A percentile compares a stretch with the other conserved stretches of the same genome.
Conservation (phyloP, 2,797 vertebrate species). For the Parauchenoglanis ngamensis region DNA sequence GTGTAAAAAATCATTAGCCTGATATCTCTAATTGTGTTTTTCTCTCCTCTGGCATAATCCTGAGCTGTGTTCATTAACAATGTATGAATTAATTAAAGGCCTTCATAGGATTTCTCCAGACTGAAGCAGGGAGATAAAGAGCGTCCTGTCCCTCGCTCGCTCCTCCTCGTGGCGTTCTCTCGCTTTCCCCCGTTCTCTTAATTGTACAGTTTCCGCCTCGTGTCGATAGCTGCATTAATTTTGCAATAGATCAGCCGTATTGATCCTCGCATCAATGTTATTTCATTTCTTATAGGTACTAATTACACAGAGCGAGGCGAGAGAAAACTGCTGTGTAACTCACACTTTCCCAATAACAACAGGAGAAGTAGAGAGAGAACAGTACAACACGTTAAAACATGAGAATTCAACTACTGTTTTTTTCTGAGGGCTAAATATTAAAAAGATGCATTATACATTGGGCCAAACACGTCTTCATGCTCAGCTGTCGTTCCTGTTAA, state of each 20-base stretch:
- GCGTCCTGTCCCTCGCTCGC: constrained; percentile 68
- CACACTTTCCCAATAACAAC: constrained; percentile 72
- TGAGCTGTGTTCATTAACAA: constrained; percentile 82
- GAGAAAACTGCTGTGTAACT: constrained; percentile 81
- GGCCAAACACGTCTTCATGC: not conserved
- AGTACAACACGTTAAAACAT: constrained; percentile 32
- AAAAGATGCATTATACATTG: too few relatives aligned
- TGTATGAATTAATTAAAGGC: constrained; percentile 87
- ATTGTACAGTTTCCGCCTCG: constrained; percentile 80
- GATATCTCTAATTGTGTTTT: constrained; percentile 84
- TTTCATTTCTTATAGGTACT: constrained; percentile 82
- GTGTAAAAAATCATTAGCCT: constrained; percentile 76
- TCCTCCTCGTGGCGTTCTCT: constrained; percentile 40
- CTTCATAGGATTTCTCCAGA: constrained; percentile 80
- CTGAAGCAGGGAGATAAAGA: constrained; percentile 82
- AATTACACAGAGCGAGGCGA: constrained; percentile 78
- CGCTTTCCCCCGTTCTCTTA: constrained; percentile 61
- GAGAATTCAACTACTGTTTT: too few relatives aligned
- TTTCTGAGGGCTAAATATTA: not conserved
- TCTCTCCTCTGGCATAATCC: constrained; percentile 78
- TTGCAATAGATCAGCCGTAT: constrained; percentile 83
- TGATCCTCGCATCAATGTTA: constrained; percentile 80
- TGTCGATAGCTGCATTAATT: constrained; percentile 83
- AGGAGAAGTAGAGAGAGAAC: constrained; percentile 63
- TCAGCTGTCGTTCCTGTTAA: not conserved